Evolutionary conservation across 2,113 vertebrate species (phyloP).

Genomic region (Peromyscus maniculatus): DNA sequence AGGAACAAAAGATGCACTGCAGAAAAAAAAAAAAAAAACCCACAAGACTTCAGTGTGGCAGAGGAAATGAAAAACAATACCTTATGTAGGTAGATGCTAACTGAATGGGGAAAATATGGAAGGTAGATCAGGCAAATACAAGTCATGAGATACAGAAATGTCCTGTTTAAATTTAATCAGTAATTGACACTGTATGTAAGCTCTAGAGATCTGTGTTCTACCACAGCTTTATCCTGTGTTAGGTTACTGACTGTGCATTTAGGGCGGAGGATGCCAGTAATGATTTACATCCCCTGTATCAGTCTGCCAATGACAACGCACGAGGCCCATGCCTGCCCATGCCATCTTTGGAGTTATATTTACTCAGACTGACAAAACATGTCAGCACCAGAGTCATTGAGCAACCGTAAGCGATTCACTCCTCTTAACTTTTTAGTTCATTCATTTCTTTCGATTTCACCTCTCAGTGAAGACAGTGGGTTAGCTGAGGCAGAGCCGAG

Average conservation of each 20-base stretch:
- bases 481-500: background rate
- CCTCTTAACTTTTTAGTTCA: background rate
- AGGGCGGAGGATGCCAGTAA: background rate
- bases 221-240: background rate
- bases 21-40: slow-evolving; percentile 55
- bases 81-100: background rate
- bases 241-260: background rate
- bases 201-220: background rate
- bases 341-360: background rate
- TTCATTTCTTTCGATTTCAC: background rate
- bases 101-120: background rate
- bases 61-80: slow-evolving; percentile 39
- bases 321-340: fast-evolving
- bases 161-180: background rate
- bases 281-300: background rate
- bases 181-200: background rate
- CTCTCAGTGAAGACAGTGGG: background rate
- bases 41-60: background rate
- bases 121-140: background rate
- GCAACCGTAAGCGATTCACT: background rate
- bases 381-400: background rate
- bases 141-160: background rate
- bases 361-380: background rate
- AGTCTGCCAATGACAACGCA: fast-evolving
- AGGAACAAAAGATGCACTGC: slow-evolving; percentile 50